Conservation (phyloP, 1,140 invertebrate species). For the Leptinotarsa lineolata region DNA sequence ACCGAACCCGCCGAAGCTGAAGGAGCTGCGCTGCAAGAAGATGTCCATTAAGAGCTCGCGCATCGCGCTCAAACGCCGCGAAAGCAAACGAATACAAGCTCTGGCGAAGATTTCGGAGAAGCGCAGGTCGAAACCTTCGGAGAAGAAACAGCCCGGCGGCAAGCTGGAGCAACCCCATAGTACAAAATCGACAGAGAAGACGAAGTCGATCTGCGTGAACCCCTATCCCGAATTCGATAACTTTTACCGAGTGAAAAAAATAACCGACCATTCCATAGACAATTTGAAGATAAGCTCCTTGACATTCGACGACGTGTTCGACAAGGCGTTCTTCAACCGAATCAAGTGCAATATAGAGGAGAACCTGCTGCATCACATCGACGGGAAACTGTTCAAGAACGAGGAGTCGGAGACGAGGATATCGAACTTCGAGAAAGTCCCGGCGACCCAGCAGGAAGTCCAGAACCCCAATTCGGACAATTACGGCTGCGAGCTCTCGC, state of each 20-base stretch:
- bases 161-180: conserved; percentile 28
- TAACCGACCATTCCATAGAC: conserved; percentile 56
- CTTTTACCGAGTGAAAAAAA: conserved; percentile 53
- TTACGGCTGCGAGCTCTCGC: conserved; percentile 57
- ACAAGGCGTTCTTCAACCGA: conserved; percentile 64
- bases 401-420: conserved; percentile 50
- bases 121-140: conserved; percentile 25
- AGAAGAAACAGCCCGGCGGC: conserved; percentile 24
- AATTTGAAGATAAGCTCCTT: conserved; percentile 54
- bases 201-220: conserved; percentile 42
- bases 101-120: conserved; percentile 36
- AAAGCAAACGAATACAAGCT: conserved; percentile 47
- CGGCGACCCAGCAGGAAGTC: conserved; percentile 38
- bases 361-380: conserved; percentile 67
- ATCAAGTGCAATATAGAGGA: conserved; percentile 68
- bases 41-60: conserved; percentile 49
- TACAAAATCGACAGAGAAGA: conserved; percentile 41
- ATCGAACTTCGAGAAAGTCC: conserved; percentile 52
- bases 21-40: conserved; percentile 50
- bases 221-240: conserved; percentile 52
- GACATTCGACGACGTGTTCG: conserved; percentile 58
- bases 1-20: conserved; percentile 33
- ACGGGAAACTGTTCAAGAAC: conserved; percentile 62
- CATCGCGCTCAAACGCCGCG: conserved; percentile 45
- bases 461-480: conserved; percentile 44